Evolutionary conservation across 2,113 vertebrate genomes (phyloP).

Genomic region (Tachuris rubrigastra): DNA sequence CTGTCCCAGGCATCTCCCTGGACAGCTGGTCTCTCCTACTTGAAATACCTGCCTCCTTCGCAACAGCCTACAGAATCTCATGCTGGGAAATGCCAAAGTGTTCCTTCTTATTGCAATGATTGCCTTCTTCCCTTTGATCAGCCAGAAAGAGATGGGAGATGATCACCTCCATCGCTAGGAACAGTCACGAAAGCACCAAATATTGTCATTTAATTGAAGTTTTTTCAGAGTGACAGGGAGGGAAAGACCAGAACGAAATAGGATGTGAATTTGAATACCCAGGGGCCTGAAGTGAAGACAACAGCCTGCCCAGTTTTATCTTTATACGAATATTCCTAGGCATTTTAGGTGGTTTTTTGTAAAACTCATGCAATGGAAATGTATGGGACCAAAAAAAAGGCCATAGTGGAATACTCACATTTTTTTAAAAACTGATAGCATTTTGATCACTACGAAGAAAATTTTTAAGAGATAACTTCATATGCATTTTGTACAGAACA

Average conservation of each 20-base stretch:
- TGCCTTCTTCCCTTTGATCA: slow-evolving; percentile 47
- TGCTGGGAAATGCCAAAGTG: slow-evolving; percentile 31
- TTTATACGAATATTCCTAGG: neutral
- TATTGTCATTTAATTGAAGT: slow-evolving; percentile 1
- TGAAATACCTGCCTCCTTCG: slow-evolving; percentile 53
- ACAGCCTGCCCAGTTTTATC: neutral
- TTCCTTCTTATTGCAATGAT: neutral
- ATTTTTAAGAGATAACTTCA: neutral
- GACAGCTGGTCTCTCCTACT: slow-evolving; percentile 4
- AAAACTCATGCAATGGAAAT: neutral
- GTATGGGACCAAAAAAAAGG: neutral
- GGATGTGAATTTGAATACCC: neutral
- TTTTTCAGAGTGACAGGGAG: neutral
- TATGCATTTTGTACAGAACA: neutral
- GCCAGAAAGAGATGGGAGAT: neutral
- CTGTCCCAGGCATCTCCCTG: neutral
- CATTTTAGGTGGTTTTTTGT: neutral
- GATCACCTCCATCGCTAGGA: neutral
- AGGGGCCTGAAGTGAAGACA: neutral
- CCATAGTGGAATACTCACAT: neutral
- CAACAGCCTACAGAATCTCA: slow-evolving; percentile 53
- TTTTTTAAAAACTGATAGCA: neutral
- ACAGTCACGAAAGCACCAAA: neutral
- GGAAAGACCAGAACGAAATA: neutral
- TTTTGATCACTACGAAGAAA: neutral